Evolutionary conservation across 2,113 vertebrate genomes (phyloP).

Genomic region (Nothoprocta perdicaria): DNA sequence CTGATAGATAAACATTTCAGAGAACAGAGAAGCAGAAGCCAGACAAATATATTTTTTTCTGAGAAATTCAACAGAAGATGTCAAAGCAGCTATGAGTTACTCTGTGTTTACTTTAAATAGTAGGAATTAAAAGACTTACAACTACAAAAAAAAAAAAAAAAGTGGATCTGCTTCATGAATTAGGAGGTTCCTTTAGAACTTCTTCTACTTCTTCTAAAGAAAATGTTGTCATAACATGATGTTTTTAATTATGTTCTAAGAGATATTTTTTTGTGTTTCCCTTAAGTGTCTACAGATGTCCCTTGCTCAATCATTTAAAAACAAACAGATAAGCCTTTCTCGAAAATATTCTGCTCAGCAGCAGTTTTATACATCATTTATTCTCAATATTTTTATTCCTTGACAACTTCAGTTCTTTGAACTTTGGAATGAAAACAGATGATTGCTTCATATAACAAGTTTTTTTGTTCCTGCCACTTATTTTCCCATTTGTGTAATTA

Average conservation of each 20-base stretch:
- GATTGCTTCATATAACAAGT: not conserved
- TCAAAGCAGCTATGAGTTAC: not conserved
- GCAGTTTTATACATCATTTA: constrained; percentile 2
- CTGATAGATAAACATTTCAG: not conserved
- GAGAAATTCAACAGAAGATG: not conserved
- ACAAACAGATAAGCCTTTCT: constrained; percentile 1
- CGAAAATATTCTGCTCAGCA: constrained; percentile 25
- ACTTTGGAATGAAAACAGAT: constrained; percentile 8
- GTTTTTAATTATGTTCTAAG: constrained; percentile 51
- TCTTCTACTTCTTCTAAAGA: constrained; percentile 23
- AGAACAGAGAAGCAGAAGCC: not conserved
- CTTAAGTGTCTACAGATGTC: constrained; percentile 27
- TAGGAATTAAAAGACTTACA: not conserved
- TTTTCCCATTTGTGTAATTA: not conserved
- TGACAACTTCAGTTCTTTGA: not conserved
- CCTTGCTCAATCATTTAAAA: not conserved
- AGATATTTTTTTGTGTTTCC: constrained; percentile 22
- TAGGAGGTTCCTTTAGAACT: not conserved
- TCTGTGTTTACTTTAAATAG: constrained; percentile 32
- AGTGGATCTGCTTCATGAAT: constrained; percentile 2
- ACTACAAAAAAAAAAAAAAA: constrained; percentile 13
- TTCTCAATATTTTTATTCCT: not conserved
- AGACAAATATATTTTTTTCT: not conserved
- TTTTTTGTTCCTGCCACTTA: constrained; percentile 6
- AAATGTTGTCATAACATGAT: constrained; percentile 20